A percentile compares a stretch with the other conserved stretches of the same genome.
phyloP scores from a whole-genome alignment of 2,797 vertebrate species.

The Arremon aurantiirostris region DNA sequence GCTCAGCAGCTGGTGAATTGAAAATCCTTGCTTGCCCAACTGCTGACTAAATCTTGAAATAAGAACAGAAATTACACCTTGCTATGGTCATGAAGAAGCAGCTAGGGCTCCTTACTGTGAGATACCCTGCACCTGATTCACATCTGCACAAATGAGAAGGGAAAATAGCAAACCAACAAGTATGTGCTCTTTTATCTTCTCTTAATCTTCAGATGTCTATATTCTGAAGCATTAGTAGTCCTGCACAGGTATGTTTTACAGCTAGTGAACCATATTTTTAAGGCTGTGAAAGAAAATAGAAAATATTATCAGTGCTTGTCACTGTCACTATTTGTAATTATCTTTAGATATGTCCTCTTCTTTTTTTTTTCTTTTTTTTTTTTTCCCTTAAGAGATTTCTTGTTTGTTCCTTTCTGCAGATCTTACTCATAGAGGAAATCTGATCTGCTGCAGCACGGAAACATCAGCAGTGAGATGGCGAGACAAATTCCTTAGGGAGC shows the following conservation, averaged over 20 bases:
- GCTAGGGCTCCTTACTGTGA: neutral
- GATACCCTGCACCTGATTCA: neutral
- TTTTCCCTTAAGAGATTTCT: neutral
- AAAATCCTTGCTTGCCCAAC: neutral
- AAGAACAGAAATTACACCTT: neutral
- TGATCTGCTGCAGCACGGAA: conserved; percentile 27
- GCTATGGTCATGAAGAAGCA: neutral
- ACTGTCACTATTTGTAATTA: neutral
- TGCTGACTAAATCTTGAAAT: neutral
- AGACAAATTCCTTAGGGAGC: conserved; percentile 51
- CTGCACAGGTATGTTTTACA: neutral
- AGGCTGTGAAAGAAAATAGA: neutral
- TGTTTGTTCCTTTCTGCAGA: neutral
- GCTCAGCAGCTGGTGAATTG: neutral
- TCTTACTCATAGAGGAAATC: conserved; percentile 29
- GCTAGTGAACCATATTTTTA: neutral
- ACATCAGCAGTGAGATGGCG: neutral
- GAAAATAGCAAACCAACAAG: neutral
- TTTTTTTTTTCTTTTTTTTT: neutral
- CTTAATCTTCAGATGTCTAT: neutral
- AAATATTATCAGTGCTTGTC: neutral
- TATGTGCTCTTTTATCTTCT: neutral
- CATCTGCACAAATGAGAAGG: neutral
- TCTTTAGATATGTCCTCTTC: neutral
- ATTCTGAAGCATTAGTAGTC: neutral